Evolutionary conservation across 1,140 invertebrate genomes (phyloP).

Genomic region (Drosophila murphyi): DNA sequence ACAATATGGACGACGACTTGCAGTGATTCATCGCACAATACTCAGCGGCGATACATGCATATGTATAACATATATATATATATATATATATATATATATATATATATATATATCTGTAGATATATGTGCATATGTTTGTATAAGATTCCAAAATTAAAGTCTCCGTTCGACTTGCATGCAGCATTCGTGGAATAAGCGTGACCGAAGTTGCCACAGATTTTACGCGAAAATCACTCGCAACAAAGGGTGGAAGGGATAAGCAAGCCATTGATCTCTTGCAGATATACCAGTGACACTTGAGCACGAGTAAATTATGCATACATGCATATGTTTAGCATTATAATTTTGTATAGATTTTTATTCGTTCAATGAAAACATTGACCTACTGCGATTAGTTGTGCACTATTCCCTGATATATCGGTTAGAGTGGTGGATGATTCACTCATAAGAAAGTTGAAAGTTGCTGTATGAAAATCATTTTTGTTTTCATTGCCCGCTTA

Average conservation of each 20-base stretch:
- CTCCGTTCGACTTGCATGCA: slow-evolving; percentile 22
- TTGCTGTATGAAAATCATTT: too few relatives aligned
- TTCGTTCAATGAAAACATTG: neutral
- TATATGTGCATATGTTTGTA: slow-evolving; percentile 3
- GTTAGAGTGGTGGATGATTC: too few relatives aligned
- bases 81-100: neutral
- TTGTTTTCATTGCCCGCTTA: too few relatives aligned
- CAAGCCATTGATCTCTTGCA: slow-evolving; percentile 1
- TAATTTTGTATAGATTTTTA: neutral
- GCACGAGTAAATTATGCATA: neutral
- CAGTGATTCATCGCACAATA: slow-evolving; percentile 40
- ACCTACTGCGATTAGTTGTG: neutral
- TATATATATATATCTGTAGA: neutral
- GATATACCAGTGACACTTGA: neutral
- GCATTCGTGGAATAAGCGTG: slow-evolving; percentile 17
- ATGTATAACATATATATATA: neutral
- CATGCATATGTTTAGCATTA: neutral
- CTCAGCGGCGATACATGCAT: neutral
- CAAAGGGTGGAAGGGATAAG: neutral
- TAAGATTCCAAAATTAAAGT: slow-evolving; percentile 27
- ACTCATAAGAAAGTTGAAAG: too few relatives aligned
- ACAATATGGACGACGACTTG: slow-evolving; percentile 19
- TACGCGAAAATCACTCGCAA: slow-evolving; percentile 18
- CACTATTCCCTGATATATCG: too few relatives aligned
- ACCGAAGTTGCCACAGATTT: slow-evolving; percentile 9